Percentiles rank a stretch among this genome's conserved stretches.
Conservation (phyloP, 2,113 vertebrate species). For the Eptesicus fuscus region DNA sequence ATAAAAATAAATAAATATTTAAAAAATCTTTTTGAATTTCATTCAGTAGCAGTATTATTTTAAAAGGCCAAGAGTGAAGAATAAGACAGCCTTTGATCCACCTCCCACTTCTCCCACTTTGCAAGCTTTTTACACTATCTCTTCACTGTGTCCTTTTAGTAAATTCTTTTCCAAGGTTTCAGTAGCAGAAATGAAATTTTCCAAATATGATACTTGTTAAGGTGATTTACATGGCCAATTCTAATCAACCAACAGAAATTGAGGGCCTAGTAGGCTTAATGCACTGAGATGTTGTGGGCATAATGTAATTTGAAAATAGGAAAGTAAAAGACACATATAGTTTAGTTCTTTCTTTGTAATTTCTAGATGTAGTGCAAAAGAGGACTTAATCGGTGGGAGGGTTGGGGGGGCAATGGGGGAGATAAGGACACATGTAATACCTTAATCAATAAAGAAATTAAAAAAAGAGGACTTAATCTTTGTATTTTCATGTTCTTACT, state of each 20-base stretch:
- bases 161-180: neutral
- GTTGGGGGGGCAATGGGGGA: too few species aligned
- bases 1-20: too few species aligned
- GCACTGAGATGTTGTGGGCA: neutral
- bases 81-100: neutral
- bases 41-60: neutral
- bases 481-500: slow-evolving; percentile 6
- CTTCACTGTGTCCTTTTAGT: neutral
- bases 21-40: neutral
- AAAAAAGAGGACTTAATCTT: neutral
- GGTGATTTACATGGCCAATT: neutral
- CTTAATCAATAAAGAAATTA: too few species aligned
- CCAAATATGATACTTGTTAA: neutral
- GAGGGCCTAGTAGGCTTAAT: neutral
- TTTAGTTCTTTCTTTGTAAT: slow-evolving; percentile 4
- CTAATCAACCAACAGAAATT: neutral
- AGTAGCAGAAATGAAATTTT: neutral
- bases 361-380: neutral
- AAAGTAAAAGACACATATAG: neutral
- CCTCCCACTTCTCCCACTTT: neutral
- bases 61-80: neutral
- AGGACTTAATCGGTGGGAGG: neutral
- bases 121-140: neutral
- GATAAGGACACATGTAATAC: too few species aligned
- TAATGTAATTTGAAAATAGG: neutral